Evolutionary conservation across 2,888 invertebrate genomes (phyloP).

Genomic region (Cremastinae sp.): DNA sequence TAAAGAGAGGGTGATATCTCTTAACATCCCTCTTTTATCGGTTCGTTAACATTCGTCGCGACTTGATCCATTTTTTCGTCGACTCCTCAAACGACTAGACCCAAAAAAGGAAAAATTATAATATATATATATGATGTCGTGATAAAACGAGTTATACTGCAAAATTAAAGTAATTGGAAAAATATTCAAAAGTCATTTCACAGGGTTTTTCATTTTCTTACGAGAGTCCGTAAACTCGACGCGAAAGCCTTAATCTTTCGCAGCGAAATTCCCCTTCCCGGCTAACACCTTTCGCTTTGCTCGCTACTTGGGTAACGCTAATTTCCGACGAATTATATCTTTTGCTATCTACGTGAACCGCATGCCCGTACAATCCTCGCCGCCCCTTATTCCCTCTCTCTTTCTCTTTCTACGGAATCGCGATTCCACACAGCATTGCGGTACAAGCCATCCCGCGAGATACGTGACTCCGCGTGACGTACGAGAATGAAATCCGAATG

Average conservation of each 20-base stretch:
- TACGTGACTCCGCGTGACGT: slow-evolving; percentile 34
- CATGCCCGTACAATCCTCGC: slow-evolving; percentile 21
- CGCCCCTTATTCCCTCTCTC: slow-evolving; percentile 7
- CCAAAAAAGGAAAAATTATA: neutral
- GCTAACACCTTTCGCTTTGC: slow-evolving; percentile 18
- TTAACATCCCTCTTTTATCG: slow-evolving; percentile 69
- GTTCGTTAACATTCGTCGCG: too few species aligned
- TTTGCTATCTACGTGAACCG: slow-evolving; percentile 44
- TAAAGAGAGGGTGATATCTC: slow-evolving; percentile 73
- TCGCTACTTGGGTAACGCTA: slow-evolving; percentile 43
- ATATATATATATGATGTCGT: too few species aligned
- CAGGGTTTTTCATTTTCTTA: slow-evolving; percentile 19
- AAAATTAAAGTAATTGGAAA: too few species aligned
- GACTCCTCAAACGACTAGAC: slow-evolving; percentile 1
- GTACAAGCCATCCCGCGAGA: slow-evolving; percentile 15
- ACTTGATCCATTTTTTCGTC: slow-evolving; percentile 49
- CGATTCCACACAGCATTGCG: neutral
- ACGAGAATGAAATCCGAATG: neutral
- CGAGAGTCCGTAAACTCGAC: slow-evolving; percentile 20
- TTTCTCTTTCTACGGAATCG: slow-evolving; percentile 1
- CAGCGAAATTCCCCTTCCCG: slow-evolving; percentile 28
- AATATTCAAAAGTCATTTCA: slow-evolving; percentile 24
- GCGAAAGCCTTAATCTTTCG: slow-evolving; percentile 28
- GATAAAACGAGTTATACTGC: too few species aligned
- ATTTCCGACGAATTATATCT: slow-evolving; percentile 57